Base-by-base conservation (phyloP, 2,888 invertebrate species). In the Branchipolynoe longqiensis region DNA sequence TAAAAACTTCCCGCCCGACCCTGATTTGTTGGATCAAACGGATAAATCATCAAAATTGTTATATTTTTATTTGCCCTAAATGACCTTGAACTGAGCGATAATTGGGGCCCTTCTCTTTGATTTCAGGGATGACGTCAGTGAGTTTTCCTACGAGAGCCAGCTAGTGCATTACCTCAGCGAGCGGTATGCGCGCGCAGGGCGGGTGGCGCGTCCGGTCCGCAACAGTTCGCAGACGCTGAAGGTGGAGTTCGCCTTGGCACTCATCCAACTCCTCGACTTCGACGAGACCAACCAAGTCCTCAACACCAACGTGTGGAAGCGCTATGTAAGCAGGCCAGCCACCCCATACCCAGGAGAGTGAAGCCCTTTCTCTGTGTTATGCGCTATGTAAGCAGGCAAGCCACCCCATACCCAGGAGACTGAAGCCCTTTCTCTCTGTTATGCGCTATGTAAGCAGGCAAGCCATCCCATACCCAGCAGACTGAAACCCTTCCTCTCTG, bases 81-180 rank as follows among this genome's bases (percentile, higher is more conserved):
- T 8, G 18, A 62, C 62, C 31, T 74, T 38, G 38, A 38, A 40
- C 41, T 74, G 38, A 38, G 38, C 31, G 6, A 62, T 62, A 28
- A 62, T 62, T 6, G 1, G 62, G 18, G 62, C 14, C 25, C 41
- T 81, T 48, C 81, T 25, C 18, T 41, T 31, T 64, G 14, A 22
- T 81, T 81, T 41, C 81, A 81, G 81, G 48, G 22, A 88, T 91
- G 92, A 90, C 33, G 86, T 89, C 8, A 89, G 90, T 38, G 90
- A 91, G 85, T 89, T 92, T 85, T 93, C 93, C 3, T 89, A 91
- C 82, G 93, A 93, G 89, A 92, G 92, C 87, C 87, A 89, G 31
- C 89, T 93, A 54, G 92, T 92, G 41, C 89, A 87, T 38, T 89
- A 90, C 33, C 87, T 93, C 36, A 86, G 92, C n/a, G 88, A 88